Evolutionary conservation across 1,140 invertebrate species (phyloP).

Genomic region (Drosophila burlai): DNA sequence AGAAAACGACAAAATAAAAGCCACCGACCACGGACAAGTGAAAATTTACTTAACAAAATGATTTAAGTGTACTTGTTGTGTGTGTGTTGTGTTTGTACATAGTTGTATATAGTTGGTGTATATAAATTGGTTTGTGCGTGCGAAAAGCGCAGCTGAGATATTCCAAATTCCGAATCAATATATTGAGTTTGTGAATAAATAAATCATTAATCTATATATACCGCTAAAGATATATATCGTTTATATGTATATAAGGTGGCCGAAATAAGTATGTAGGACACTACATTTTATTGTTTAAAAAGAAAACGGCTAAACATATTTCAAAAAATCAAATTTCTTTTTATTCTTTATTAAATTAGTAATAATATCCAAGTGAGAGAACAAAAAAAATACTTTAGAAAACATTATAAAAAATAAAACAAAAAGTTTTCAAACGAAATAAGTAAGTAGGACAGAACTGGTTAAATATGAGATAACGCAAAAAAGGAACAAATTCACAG

Average conservation of each 20-base stretch:
- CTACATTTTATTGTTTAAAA: too few relatives aligned
- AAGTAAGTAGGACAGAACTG: too few relatives aligned
- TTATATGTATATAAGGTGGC: slow-evolving; percentile 30
- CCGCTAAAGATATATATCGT: slow-evolving; percentile 15
- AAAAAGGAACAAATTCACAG: too few relatives aligned
- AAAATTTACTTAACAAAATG: slow-evolving; percentile 44
- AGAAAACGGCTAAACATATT: too few relatives aligned
- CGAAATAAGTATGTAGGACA: too few relatives aligned
- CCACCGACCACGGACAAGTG: slow-evolving; percentile 25
- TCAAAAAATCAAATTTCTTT: too few relatives aligned
- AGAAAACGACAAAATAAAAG: slow-evolving; percentile 7
- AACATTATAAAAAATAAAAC: too few relatives aligned
- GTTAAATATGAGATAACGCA: too few relatives aligned
- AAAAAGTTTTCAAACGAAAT: too few relatives aligned
- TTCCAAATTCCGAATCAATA: slow-evolving; percentile 67
- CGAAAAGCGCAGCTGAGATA: slow-evolving; percentile 68
- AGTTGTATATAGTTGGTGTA: slow-evolving; percentile 45
- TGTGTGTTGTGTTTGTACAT: slow-evolving; percentile 31
- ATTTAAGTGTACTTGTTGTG: slow-evolving; percentile 35
- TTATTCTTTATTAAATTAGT: too few relatives aligned
- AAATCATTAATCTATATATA: slow-evolving; percentile 62
- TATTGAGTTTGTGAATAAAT: slow-evolving; percentile 68
- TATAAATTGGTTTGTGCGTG: slow-evolving; percentile 46
- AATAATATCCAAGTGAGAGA: too few relatives aligned
- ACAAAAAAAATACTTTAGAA: too few relatives aligned